phyloP scores from a whole-genome alignment of 2,888 invertebrate genomes.

The Abrostola triplasia region DNA sequence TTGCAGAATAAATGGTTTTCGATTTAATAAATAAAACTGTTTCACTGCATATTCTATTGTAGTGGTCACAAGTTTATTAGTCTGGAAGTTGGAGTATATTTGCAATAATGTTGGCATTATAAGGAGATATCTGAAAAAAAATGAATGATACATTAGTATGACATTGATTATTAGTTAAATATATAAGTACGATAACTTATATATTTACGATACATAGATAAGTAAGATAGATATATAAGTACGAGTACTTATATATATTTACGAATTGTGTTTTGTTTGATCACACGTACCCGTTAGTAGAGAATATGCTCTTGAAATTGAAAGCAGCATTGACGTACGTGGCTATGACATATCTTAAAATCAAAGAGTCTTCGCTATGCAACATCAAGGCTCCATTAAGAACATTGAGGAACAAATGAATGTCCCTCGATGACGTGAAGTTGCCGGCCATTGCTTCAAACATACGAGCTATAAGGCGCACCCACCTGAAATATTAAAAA shows the following conservation, averaged over 20 bases:
- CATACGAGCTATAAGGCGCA: slow-evolving; percentile 97
- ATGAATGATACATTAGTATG: no score
- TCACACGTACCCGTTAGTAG: slow-evolving; percentile 95
- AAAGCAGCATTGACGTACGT: slow-evolving; percentile 99
- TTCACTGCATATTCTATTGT: slow-evolving; percentile 99
- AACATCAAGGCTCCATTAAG: slow-evolving; percentile 98
- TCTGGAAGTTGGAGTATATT: slow-evolving; percentile 99
- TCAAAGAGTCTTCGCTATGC: slow-evolving; percentile 98
- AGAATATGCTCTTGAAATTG: slow-evolving; percentile 99
- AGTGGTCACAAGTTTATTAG: slow-evolving; percentile 97
- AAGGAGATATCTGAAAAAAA: slow-evolving; percentile 96
- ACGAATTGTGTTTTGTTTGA: background rate
- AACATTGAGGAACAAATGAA: slow-evolving; percentile 99
- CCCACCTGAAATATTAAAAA: slow-evolving; percentile 90
- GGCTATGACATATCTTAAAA: slow-evolving; percentile 98
- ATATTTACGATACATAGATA: no score
- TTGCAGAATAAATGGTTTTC: slow-evolving; percentile 99
- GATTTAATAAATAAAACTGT: slow-evolving; percentile 99
- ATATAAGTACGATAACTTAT: no score
- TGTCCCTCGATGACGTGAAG: slow-evolving; percentile 98
- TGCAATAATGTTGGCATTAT: slow-evolving; percentile 99
- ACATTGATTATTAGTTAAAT: no score
- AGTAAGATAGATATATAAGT: no score
- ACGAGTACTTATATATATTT: background rate
- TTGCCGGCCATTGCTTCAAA: slow-evolving; percentile 99